Evolutionary conservation across 2,888 invertebrate genomes (phyloP).

Genomic region (Epirrita christyi): DNA sequence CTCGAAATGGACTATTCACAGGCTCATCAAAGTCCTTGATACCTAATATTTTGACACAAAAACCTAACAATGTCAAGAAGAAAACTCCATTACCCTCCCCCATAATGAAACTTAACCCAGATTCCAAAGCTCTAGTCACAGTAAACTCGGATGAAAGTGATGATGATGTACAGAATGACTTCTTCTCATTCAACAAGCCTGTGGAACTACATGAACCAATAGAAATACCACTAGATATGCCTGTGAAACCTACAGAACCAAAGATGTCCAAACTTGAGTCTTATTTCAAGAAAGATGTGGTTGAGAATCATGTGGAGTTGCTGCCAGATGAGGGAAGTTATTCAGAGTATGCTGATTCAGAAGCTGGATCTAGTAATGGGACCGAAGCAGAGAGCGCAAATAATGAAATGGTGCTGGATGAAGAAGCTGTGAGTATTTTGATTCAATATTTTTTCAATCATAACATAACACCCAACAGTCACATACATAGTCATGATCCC

Average conservation of each 20-base stretch:
- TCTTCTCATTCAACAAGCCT: slow-evolving; percentile 82
- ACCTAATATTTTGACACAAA: slow-evolving; percentile 77
- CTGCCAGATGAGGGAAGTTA: slow-evolving; percentile 38
- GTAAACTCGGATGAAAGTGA: slow-evolving; percentile 77
- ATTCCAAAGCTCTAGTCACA: slow-evolving; percentile 46
- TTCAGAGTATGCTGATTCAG: slow-evolving; percentile 38
- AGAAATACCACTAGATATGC: slow-evolving; percentile 61
- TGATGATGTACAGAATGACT: slow-evolving; percentile 81
- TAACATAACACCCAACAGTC: no score
- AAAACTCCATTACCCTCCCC: slow-evolving; percentile 48
- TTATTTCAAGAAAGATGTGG: slow-evolving; percentile 66
- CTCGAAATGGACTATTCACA: slow-evolving; percentile 76
- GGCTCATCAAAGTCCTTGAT: slow-evolving; percentile 64
- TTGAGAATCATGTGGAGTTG: slow-evolving; percentile 40
- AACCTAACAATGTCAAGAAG: slow-evolving; percentile 53
- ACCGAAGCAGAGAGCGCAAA: slow-evolving; percentile 41
- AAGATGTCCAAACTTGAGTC: slow-evolving; percentile 62
- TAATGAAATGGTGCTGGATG: slow-evolving; percentile 60
- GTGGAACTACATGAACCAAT: slow-evolving; percentile 65
- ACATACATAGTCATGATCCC: no score
- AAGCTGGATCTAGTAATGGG: slow-evolving; percentile 41
- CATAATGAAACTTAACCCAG: slow-evolving; percentile 51
- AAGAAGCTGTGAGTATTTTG: slow-evolving; percentile 71
- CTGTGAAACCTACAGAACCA: slow-evolving; percentile 25
- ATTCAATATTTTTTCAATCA: not conserved